phyloP scores from a whole-genome alignment of 2,797 vertebrate genomes.

The Molossus molossus region DNA sequence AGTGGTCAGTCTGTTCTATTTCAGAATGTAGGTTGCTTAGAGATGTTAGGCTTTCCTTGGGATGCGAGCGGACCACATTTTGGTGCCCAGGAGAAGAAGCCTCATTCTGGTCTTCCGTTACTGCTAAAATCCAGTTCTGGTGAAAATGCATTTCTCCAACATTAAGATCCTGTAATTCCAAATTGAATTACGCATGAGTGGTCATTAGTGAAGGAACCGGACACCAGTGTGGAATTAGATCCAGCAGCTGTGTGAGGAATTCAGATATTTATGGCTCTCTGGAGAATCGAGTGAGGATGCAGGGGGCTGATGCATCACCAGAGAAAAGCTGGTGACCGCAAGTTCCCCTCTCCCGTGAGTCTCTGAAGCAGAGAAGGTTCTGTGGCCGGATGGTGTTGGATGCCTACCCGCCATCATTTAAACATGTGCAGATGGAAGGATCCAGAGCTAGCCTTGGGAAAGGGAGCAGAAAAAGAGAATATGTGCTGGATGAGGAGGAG shows the following conservation, averaged over 20 bases:
- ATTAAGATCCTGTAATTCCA: constrained; percentile 75
- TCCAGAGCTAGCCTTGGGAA: constrained; percentile 22
- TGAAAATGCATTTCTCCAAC: constrained; percentile 66
- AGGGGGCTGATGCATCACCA: neutral
- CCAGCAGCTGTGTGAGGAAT: constrained; percentile 62
- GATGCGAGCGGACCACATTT: neutral
- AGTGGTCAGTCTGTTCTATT: constrained; percentile 2
- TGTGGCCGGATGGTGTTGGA: neutral
- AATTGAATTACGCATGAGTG: constrained; percentile 74
- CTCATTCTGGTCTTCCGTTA: constrained; percentile 21
- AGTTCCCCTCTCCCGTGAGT: neutral
- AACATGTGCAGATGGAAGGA: neutral
- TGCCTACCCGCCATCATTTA: neutral
- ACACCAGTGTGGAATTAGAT: constrained; percentile 37
- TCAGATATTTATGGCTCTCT: constrained; percentile 43
- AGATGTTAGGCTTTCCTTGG: constrained; percentile 42
- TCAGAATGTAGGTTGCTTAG: neutral
- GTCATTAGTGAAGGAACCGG: constrained; percentile 72
- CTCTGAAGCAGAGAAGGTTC: neutral
- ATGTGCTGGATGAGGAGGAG: neutral
- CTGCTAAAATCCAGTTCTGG: constrained; percentile 40
- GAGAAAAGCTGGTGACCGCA: neutral
- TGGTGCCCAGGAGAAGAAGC: neutral
- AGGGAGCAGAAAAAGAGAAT: neutral
- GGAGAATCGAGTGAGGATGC: neutral